phyloP scores from a whole-genome alignment of 2,888 invertebrate species.

The Chalcosyrphus nemorum region DNA sequence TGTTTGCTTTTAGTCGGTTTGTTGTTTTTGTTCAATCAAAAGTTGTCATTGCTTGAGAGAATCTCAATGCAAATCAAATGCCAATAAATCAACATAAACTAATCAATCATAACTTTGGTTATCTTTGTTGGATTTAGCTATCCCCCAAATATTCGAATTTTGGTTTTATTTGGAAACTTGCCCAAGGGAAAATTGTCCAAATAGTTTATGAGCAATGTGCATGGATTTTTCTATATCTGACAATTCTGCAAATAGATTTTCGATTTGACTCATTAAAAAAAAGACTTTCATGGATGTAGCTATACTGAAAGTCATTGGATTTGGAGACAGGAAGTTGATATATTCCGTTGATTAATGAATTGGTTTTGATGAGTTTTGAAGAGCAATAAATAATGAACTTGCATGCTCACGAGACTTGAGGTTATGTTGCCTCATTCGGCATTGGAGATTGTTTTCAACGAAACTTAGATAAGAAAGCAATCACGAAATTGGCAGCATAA shows the following conservation, averaged over 20 bases:
- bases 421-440: too few species aligned
- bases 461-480: too few species aligned
- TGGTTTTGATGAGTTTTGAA: too few species aligned
- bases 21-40: slow-evolving; percentile 7
- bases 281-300: too few species aligned
- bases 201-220: background rate
- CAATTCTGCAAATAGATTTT: slow-evolving; percentile 5
- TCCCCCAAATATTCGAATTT: background rate
- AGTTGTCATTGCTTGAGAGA: background rate
- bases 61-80: background rate
- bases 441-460: too few species aligned
- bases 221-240: background rate
- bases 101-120: slow-evolving; percentile 45
- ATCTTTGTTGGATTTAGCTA: background rate
- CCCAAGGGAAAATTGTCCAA: background rate
- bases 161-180: slow-evolving; percentile 12
- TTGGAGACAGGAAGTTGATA: too few species aligned
- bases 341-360: too few species aligned
- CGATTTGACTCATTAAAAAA: too few species aligned
- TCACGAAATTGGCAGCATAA: too few species aligned
- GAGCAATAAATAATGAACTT: too few species aligned
- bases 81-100: slow-evolving; percentile 18
- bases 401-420: too few species aligned
- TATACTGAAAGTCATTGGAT: too few species aligned
- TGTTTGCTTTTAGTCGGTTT: background rate